phyloP scores from a whole-genome alignment of 1,140 invertebrate species.

The Monochamus saltuarius region DNA sequence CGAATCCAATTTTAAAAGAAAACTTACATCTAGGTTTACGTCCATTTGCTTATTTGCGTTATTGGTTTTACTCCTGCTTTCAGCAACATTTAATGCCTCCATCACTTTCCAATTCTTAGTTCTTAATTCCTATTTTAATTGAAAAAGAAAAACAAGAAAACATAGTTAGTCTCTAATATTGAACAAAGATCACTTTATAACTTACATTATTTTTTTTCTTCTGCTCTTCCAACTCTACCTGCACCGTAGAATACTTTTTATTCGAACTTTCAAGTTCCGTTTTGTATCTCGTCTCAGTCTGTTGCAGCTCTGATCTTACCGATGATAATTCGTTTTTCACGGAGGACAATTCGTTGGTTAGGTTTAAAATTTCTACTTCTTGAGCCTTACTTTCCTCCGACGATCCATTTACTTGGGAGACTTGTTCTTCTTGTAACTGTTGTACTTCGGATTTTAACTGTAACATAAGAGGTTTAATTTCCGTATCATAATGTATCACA shows the following conservation, averaged over 20 bases:
- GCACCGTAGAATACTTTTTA: slow-evolving; percentile 45
- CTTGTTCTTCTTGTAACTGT: slow-evolving; percentile 36
- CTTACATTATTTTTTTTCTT: slow-evolving; percentile 77
- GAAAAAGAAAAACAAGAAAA: slow-evolving; percentile 12
- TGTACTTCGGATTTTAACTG: slow-evolving; percentile 40
- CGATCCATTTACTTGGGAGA: slow-evolving; percentile 34
- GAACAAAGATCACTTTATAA: slow-evolving; percentile 34
- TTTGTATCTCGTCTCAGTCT: slow-evolving; percentile 48
- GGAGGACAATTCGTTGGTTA: slow-evolving; percentile 43
- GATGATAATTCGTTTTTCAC: slow-evolving; percentile 27
- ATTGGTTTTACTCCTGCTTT: slow-evolving; percentile 38
- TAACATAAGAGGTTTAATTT: background rate
- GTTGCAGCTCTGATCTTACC: slow-evolving; percentile 33
- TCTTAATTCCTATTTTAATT: slow-evolving; percentile 69
- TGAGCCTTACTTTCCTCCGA: slow-evolving; percentile 40
- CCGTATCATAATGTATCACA: background rate
- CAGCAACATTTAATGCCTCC: slow-evolving; percentile 76
- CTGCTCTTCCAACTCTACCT: slow-evolving; percentile 65
- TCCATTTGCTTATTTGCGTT: slow-evolving; percentile 15
- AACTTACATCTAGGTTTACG: slow-evolving; percentile 36
- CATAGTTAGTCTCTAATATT: slow-evolving; percentile 3
- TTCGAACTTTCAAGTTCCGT: slow-evolving; percentile 35
- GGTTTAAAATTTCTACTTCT: slow-evolving; percentile 44
- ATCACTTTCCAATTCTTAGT: slow-evolving; percentile 86
- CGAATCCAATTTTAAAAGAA: slow-evolving; percentile 16